Evolutionary conservation across 1,140 invertebrate genomes (phyloP), one percentile per base, ranked within the genome.

Genomic region (Hesperophylax magnus): DNA sequence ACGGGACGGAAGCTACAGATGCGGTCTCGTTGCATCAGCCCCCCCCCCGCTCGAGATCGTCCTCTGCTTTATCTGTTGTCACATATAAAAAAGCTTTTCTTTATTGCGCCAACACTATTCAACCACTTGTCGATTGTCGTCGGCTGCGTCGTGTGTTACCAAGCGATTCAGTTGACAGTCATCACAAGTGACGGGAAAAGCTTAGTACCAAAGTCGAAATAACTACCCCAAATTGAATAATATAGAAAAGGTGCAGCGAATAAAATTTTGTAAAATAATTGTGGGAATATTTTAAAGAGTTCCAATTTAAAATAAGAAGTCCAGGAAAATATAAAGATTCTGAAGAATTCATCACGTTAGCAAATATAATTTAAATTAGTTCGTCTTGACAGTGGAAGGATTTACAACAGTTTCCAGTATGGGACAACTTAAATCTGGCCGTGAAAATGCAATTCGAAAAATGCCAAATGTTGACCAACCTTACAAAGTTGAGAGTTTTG

Each of bases 41-140:
- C 27, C 72, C 71, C 71, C 53, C 24, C 15, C 31, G 34, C 54
- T 27, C 27, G 24, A 47, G 39, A 47, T 47, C 56, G 72, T 58
- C 27, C 56, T 76, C 53, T 31, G 72, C 27, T 60, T 76, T 76
- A 76, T 76, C 72, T 58, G 53, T 60, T 39, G 72, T 39, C 56
- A 76, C 56, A 76, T 76, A 76, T 74, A 76, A 76, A 76, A 76
- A 76, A 76, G 72, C 4, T 75, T 60, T 76, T 76, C 72, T 76
- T 76, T 58, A 60, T 76, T 39, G 15, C 22, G 56, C 72, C 9
- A 22, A 14, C 39, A 27, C 27, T 27, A 27, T 5, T 18, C 20
- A 54, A 61, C 72, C 56, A 76, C 72, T 76, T 60, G 72, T 58
- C 56, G 72, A 20, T 39, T 61, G 72, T 60, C 24, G 54, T 54